phyloP scores from a whole-genome alignment of 2,113 vertebrate species.

The Gopherus flavomarginatus region DNA sequence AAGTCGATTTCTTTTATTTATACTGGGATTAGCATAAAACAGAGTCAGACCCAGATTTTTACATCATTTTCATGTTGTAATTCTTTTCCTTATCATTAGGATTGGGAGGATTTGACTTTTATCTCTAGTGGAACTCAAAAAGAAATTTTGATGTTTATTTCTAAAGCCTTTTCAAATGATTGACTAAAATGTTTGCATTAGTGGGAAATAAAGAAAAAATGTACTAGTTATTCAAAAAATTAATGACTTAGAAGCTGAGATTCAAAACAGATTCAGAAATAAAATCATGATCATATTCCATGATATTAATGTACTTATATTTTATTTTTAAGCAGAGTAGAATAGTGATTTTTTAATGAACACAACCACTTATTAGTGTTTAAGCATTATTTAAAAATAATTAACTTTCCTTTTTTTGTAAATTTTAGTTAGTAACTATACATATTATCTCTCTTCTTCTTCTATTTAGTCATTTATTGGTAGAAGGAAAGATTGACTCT shows the following conservation, averaged over 20 bases:
- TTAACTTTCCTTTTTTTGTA: not conserved
- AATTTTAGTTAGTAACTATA: not conserved
- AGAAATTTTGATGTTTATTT: not conserved
- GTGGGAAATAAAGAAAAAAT: not conserved
- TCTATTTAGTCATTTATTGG: not conserved
- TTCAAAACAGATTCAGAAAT: slow-evolving; percentile 34
- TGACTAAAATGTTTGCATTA: not conserved
- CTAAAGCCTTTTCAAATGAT: not conserved
- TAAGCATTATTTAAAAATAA: not conserved
- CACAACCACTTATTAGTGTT: not conserved
- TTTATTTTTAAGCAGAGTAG: not conserved
- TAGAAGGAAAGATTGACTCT: not conserved
- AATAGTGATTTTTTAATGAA: not conserved
- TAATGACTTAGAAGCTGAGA: not conserved
- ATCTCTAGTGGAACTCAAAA: not conserved
- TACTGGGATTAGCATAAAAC: not conserved
- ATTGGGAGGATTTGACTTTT: not conserved
- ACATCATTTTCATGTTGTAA: not conserved
- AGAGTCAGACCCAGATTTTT: not conserved
- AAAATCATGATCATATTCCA: not conserved
- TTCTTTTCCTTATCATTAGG: not conserved
- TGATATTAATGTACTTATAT: not conserved
- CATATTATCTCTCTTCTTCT: not conserved
- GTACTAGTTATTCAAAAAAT: not conserved
- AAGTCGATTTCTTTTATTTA: not conserved